phyloP scores from a whole-genome alignment of 2,113 vertebrate species.

The Ranitomeya imitator region DNA sequence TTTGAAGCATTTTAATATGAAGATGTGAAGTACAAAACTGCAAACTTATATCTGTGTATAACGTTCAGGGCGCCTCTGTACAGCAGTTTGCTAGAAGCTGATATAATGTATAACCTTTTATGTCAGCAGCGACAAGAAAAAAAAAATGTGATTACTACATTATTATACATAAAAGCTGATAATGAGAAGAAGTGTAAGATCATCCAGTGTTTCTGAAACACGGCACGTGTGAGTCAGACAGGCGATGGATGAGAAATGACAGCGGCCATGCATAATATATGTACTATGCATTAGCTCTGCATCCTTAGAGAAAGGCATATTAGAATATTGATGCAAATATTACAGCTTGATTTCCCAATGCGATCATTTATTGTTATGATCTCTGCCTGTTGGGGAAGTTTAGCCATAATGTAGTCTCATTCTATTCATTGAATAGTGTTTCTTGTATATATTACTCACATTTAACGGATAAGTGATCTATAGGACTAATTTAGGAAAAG shows the following conservation, averaged over 20 bases:
- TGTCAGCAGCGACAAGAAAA: not conserved
- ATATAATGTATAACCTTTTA: not conserved
- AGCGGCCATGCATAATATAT: constrained; percentile 18
- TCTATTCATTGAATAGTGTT: not conserved
- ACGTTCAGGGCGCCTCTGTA: not conserved
- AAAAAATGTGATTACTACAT: not conserved
- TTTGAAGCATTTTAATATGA: not conserved
- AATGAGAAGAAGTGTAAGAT: not conserved
- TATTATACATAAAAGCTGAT: not conserved
- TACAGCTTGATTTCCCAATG: not conserved
- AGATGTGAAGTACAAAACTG: not conserved
- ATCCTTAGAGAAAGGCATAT: constrained; percentile 14
- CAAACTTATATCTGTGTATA: not conserved
- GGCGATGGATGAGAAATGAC: constrained; percentile 24
- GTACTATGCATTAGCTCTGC: not conserved
- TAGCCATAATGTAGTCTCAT: constrained; percentile 1
- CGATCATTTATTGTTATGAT: not conserved
- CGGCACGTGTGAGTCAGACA: constrained; percentile 15
- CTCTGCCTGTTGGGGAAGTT: not conserved
- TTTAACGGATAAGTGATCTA: not conserved
- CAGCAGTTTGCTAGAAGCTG: not conserved
- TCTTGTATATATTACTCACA: not conserved
- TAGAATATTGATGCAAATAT: constrained; percentile 4
- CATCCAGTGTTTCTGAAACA: not conserved
- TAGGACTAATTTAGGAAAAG: not conserved